Conservation (phyloP, 2,113 vertebrate species). For the Prionailurus bengalensis region DNA sequence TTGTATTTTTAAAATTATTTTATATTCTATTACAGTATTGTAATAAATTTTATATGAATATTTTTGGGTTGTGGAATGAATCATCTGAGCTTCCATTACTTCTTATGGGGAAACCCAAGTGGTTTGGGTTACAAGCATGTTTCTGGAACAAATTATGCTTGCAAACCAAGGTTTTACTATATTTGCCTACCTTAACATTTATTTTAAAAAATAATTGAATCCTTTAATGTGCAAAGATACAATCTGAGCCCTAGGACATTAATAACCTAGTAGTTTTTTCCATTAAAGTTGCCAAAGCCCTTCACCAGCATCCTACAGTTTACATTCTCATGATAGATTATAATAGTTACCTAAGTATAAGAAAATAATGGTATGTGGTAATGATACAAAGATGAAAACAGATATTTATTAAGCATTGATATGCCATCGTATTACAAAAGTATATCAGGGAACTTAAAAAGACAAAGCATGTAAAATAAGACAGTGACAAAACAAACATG, state of each 20-base stretch:
- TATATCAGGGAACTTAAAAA: not conserved
- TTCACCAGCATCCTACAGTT: not conserved
- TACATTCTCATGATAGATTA: not conserved
- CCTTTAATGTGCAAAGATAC: not conserved
- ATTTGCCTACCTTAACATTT: slow-evolving; percentile 35
- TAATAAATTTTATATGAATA: too few species aligned
- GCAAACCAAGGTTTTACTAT: too few species aligned
- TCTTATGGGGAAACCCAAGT: too few species aligned
- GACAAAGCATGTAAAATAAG: not conserved
- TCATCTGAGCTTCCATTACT: too few species aligned
- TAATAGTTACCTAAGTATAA: slow-evolving; percentile 34
- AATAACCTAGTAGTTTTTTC: slow-evolving; percentile 35
- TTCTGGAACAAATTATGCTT: too few species aligned
- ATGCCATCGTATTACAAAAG: slow-evolving; percentile 13
- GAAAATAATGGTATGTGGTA: slow-evolving; percentile 39
- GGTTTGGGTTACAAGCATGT: too few species aligned
- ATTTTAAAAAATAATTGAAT: slow-evolving; percentile 56
- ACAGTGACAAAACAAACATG: slow-evolving; percentile 5
- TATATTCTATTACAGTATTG: too few species aligned
- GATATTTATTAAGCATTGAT: slow-evolving; percentile 69
- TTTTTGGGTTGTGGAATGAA: too few species aligned
- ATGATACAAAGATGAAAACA: slow-evolving; percentile 52
- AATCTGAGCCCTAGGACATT: not conserved
- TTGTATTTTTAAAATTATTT: too few species aligned
- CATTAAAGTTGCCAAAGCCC: not conserved